Percentiles rank a stretch among this genome's conserved stretches.
These are phyloP conservation scores for Oxygymnocypris stewartii DNA, from an alignment of 2,113 vertebrate genomes.

Conservation along the genomic window DNA sequence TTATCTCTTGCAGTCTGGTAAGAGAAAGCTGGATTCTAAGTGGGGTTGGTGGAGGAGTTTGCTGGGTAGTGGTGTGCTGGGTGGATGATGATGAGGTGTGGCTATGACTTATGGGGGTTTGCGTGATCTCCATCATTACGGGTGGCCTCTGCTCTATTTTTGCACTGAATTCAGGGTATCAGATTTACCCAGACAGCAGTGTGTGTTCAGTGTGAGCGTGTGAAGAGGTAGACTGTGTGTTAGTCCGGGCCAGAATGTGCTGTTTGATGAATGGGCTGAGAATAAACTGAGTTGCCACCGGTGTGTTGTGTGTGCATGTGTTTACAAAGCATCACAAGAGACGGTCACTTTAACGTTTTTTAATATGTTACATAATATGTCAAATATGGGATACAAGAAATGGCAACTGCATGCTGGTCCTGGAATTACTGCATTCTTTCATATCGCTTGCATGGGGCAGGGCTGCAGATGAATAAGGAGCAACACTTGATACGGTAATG, in stretches of 20 bases:
- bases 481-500: conserved; percentile 50
- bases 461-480: conserved; percentile 52
- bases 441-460: conserved; percentile 47
- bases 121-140: not conserved
- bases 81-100: not conserved
- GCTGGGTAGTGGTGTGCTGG: not conserved
- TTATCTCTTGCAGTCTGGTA: not conserved
- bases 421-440: conserved; percentile 61
- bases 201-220: conserved; percentile 5
- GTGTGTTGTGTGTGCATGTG: not conserved
- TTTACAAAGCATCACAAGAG: not conserved
- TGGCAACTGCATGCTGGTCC: conserved; percentile 3
- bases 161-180: conserved; percentile 36
- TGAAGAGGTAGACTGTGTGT: not conserved
- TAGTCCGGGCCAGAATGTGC: conserved; percentile 3
- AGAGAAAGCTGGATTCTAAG: not conserved
- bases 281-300: not conserved
- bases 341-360: not conserved
- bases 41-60: not conserved
- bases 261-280: conserved; percentile 27
- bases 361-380: not conserved
- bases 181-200: conserved; percentile 39
- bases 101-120: not conserved
- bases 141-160: conserved; percentile 30
- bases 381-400: not conserved